Conservation (phyloP, 2,797 vertebrate genomes). For the Esox lucius region DNA sequence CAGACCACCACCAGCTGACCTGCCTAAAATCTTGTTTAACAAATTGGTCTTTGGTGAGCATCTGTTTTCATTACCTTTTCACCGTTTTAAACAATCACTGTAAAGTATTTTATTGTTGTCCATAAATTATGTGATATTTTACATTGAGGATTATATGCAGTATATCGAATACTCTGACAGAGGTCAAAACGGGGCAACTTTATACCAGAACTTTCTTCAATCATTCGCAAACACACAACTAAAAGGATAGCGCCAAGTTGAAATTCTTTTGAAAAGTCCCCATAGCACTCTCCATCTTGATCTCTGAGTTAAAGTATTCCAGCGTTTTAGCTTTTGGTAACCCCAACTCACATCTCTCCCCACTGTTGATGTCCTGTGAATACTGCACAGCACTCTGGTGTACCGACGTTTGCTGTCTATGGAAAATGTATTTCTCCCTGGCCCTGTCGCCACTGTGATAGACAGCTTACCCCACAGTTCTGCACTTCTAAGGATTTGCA, state of each 20-base stretch:
- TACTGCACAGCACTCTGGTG: conserved; percentile 48
- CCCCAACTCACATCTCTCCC: conserved; percentile 38
- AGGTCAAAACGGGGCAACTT: not conserved
- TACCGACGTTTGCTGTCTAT: conserved; percentile 58
- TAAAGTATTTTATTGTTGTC: too few relatives aligned
- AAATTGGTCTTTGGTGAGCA: too few relatives aligned
- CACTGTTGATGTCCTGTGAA: conserved; percentile 64
- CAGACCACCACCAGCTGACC: too few relatives aligned
- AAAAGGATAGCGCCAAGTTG: conserved; percentile 32
- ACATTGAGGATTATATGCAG: too few relatives aligned
- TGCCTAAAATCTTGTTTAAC: too few relatives aligned
- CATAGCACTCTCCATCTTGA: conserved; percentile 39
- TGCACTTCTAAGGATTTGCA: conserved; percentile 65
- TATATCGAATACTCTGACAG: not conserved
- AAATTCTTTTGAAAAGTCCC: conserved; percentile 42
- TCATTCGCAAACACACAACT: conserved; percentile 9
- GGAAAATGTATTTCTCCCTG: conserved; percentile 71
- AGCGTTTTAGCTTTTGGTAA: conserved; percentile 39
- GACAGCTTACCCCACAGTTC: conserved; percentile 58
- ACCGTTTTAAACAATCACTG: too few relatives aligned
- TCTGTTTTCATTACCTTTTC: too few relatives aligned
- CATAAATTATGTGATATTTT: too few relatives aligned
- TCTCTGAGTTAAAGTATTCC: conserved; percentile 39
- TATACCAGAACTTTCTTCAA: not conserved
- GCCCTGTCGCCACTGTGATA: conserved; percentile 59